Evolutionary conservation across 2,888 invertebrate species (phyloP), one percentile per base, ranked within the genome.

Genomic region (Nesidiocoris tenuis): DNA sequence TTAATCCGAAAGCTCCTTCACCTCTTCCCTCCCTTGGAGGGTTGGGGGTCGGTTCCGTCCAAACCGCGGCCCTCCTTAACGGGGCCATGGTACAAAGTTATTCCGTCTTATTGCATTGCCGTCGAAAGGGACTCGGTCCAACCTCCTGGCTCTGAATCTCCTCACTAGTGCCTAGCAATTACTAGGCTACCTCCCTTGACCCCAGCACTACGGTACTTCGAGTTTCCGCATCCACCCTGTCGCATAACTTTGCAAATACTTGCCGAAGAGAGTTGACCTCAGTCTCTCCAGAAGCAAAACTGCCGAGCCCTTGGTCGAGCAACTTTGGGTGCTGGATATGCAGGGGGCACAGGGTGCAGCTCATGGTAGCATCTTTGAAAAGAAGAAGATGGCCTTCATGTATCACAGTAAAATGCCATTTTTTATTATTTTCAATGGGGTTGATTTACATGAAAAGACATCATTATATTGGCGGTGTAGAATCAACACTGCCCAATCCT

Each of bases 221-320:
- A 54, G 56, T 55, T 55, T 54, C 23, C 39, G 54, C 23, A 23
- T 68, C 59, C 75, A 68, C 21, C 54, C 61, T 25, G 63, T 71
- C 71, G 77, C 78, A 78, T 78, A 78, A 76, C 76, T 78, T 63
- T n/a, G 19, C 65, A 64, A 77, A 77, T 77, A 77, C 74, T 74
- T 74, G 39, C 5, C 12, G 39, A 39, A 39, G n/a, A 39, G 39
- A 39, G 39, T 12, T 39, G 39, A 39, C 39, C 39, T 39, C 39
- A 39, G 39, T 3, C 39, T 39, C 39, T 23, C 1, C 0, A 2
- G 19, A 21, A 21, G 17, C 68, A 54, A 56, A 68, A 21, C 65
- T 24, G 24, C 19, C 65, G 12, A 65, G 24, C n/a, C 54, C 54
- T 54, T n/a, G n/a, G n/a, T n/a, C n/a, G n/a, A n/a, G n/a, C n/a